Base-by-base conservation (phyloP, 2,113 vertebrate genomes). In the Notarius lentiginosus region DNA sequence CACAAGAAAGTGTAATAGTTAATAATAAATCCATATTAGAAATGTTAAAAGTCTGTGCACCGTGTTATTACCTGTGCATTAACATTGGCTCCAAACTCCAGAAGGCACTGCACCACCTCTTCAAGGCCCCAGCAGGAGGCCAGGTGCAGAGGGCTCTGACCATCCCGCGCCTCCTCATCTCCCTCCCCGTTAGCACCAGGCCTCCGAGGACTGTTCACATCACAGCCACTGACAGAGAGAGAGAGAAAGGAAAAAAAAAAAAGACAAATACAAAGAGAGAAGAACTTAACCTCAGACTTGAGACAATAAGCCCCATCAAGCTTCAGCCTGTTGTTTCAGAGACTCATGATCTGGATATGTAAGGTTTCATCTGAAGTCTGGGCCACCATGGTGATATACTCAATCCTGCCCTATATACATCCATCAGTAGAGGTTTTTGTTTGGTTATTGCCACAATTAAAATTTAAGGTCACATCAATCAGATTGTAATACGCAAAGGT, bases 1-100 rank as follows among this genome's bases (percentile, higher is more conserved):
- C 76, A 56, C 7, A 24, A 7, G 7, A 73, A 24, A 11, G 4
- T 34, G 27, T 70, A 77, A 58, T 56, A 61, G 10, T 61, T 41
- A 41, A 41, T 61, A 0, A 61, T 6, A 24, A 2, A n/a, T n/a
- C 47, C 18, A 47, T 5, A 82, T 47, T 2, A n/a, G 41, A 41
- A 82, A 30, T 51, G 22, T 17, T 66, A n/a, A 14, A 49, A 27
- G n/a, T 24, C 10, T 10, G 58, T 61, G 15, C 8, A 61, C 41
- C 2, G 9, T 56, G 9, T 56, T 22, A 58, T 17, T 75, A 99
- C 98, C 96, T 99, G 98, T 89, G 97, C 94, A 58, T 98, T 99
- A n/a, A 99, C 98, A 87, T 97, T 98, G 86, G 98, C 98, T 91
- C 96, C 97, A 87, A 99, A 99, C 92, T 99, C 98, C 91, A 99